These are phyloP conservation scores for Masticophis lateralis DNA, from an alignment of 2,797 vertebrate genomes.

Conservation along the genomic window DNA sequence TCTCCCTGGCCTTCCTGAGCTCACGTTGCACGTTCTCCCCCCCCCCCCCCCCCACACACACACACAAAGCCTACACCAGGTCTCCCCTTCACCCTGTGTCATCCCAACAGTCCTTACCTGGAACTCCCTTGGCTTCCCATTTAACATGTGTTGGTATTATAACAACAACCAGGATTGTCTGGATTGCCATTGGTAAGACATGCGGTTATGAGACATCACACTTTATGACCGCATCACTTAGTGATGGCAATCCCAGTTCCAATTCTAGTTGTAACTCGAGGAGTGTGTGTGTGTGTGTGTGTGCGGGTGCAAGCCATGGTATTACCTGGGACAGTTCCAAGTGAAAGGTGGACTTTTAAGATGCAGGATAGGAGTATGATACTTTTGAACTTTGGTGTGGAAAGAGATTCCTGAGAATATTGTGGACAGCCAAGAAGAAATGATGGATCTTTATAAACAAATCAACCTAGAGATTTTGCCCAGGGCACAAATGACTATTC, in stretches of 20 bases:
- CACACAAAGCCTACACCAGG: too few relatives aligned
- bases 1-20: too few relatives aligned
- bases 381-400: background rate
- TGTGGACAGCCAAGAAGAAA: background rate
- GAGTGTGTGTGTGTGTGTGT: too few relatives aligned
- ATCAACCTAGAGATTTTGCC: background rate
- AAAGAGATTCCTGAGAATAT: background rate
- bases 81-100: too few relatives aligned
- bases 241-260: too few relatives aligned
- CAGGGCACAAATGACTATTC: background rate
- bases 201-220: background rate
- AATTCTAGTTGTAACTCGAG: too few relatives aligned
- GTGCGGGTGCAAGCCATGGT: background rate
- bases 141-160: background rate
- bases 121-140: too few relatives aligned
- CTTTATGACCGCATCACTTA: background rate
- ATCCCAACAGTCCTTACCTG: too few relatives aligned
- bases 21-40: rapidly evolving
- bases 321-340: background rate
- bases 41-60: too few relatives aligned
- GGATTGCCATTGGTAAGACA: background rate
- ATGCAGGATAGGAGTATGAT: background rate
- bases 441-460: background rate
- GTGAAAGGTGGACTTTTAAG: background rate
- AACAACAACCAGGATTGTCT: background rate